Conservation (phyloP, 1,140 invertebrate genomes). For the Bicyclus anynana region DNA sequence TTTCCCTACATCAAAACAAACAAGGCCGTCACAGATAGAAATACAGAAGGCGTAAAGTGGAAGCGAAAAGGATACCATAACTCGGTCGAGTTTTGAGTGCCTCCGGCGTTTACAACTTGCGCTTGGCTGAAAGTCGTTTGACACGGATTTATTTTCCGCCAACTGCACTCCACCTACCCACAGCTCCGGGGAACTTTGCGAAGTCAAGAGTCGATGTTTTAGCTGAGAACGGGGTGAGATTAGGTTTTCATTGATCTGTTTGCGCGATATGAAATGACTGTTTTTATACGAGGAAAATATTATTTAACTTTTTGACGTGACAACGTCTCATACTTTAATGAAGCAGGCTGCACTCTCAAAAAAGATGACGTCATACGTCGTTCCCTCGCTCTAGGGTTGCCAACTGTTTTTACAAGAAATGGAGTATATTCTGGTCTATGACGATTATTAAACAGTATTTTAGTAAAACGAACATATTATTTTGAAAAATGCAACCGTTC, state of each 20-base stretch:
- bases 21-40: background rate
- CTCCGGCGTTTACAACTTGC: conserved; percentile 5
- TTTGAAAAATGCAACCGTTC: too few species aligned
- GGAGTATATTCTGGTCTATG: too few species aligned
- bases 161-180: background rate
- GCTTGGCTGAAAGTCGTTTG: conserved; percentile 1
- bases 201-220: background rate
- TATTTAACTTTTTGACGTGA: too few species aligned
- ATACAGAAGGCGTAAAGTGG: background rate
- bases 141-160: conserved; percentile 1
- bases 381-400: too few species aligned
- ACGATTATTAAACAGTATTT: too few species aligned
- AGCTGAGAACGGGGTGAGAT: background rate
- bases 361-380: too few species aligned
- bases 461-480: too few species aligned
- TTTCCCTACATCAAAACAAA: background rate
- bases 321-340: too few species aligned
- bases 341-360: too few species aligned
- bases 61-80: conserved; percentile 4
- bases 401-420: too few species aligned
- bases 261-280: background rate
- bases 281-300: too few species aligned
- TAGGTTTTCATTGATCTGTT: background rate
- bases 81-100: conserved; percentile 2
- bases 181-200: background rate